Evolutionary conservation across 2,113 vertebrate species (phyloP).

Genomic region (Pteruthius melanotis): DNA sequence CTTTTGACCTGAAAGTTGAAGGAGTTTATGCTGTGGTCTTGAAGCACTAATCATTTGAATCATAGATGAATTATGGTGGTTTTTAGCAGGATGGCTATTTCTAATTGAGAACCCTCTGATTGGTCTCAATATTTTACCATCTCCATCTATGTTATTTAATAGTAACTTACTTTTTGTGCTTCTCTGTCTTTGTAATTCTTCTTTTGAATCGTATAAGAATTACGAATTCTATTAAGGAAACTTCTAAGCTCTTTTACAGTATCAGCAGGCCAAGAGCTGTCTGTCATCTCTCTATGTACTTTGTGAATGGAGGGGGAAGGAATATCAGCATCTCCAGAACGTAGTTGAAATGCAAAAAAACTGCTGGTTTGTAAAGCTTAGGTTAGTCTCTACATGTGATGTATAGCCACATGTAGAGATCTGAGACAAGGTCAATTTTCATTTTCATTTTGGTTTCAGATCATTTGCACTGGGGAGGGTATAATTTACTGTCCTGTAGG

Average conservation of each 20-base stretch:
- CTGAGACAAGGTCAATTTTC: constrained; percentile 2
- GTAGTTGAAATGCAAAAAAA: not conserved
- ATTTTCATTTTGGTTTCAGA: constrained; percentile 22
- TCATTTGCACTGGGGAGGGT: not conserved
- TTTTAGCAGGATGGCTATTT: not conserved
- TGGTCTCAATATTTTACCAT: not conserved
- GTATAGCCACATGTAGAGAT: not conserved
- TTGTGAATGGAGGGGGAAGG: not conserved
- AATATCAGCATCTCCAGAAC: not conserved
- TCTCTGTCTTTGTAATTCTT: not conserved
- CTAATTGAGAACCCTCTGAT: not conserved
- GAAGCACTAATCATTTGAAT: not conserved
- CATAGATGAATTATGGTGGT: not conserved
- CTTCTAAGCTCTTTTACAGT: not conserved
- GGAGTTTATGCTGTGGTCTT: not conserved
- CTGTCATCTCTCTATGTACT: not conserved
- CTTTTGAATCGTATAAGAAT: not conserved
- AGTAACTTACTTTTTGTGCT: not conserved
- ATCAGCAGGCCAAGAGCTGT: not conserved
- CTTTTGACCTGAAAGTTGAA: not conserved
- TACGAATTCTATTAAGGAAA: not conserved
- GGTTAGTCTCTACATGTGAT: not conserved
- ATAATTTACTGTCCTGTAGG: not conserved
- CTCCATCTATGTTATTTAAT: not conserved
- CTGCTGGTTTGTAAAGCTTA: not conserved